Evolutionary conservation across 2,888 invertebrate species (phyloP), one percentile per base, ranked within the genome.

Genomic region (Cephus runcator): DNA sequence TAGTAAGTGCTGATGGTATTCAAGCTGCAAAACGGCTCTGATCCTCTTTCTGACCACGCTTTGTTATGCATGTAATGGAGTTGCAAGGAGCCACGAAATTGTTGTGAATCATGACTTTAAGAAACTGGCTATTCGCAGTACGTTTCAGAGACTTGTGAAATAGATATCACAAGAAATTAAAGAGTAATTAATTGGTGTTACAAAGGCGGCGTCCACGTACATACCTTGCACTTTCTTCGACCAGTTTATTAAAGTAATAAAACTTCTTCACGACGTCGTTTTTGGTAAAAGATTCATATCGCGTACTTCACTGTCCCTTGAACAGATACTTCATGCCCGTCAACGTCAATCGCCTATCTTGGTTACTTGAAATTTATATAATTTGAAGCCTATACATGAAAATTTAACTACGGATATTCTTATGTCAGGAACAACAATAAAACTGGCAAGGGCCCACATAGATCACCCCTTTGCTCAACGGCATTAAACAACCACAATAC

Each of bases 381-480:
- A 81, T 75, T 76, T 81, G n/a, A 56, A 15, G 68, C 34, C 36
- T 77, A 77, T 81, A 83, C 84, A 80, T 78, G 81, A 82, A 82
- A 85, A 81, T 85, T 87, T 83, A 73, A 82, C 79, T 84, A 81
- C 76, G 83, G 83, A 83, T 81, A 79, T 84, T 83, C 83, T 83
- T 83, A 83, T 85, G 82, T 86, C 83, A 83, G 85, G 83, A 84
- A 85, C 83, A 87, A 88, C 83, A 87, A 86, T 87, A 87, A 86
- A 87, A 84, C 82, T 82, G 82, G 83, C 85, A 82, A 84, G 82
- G 81, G 82, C 82, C 82, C 80, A 80, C 77, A 81, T 82, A 84
- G 84, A 87, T 81, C 79, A 83, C 82, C 82, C 73, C 73, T 79
- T 77, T 31, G 73, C 68, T 74, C 74, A 75, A 78, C 76, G 76